Percentiles rank a stretch among this genome's conserved stretches.
Evolutionary conservation across 2,797 vertebrate genomes (phyloP).

Genomic region (Cossypha polioptera): DNA sequence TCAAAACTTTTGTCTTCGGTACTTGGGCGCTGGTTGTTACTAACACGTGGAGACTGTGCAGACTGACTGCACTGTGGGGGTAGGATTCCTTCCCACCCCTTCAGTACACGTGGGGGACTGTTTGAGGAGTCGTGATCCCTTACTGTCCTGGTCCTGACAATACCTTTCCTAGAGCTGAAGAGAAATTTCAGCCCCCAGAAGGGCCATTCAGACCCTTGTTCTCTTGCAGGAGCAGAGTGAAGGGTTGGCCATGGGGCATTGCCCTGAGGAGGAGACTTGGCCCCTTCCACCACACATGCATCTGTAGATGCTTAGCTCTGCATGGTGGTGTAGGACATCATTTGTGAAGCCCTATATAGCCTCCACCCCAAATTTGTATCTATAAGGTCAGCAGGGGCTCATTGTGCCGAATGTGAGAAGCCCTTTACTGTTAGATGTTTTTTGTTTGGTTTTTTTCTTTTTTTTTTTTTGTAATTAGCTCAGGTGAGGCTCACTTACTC

Average conservation of each 20-base stretch:
- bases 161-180: not conserved
- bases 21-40: not conserved
- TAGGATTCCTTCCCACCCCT: not conserved
- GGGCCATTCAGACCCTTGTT: not conserved
- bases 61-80: not conserved
- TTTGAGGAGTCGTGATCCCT: not conserved
- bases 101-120: fast-evolving
- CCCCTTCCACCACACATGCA: not conserved
- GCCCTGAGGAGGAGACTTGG: not conserved
- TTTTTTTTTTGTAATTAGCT: not conserved
- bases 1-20: not conserved
- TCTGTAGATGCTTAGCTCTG: not conserved
- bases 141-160: not conserved
- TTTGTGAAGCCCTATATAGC: not conserved
- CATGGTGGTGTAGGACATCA: not conserved
- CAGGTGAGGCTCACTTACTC: not conserved
- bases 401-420: not conserved
- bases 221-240: not conserved
- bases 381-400: not conserved
- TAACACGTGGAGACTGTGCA: fast-evolving
- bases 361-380: not conserved
- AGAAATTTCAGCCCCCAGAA: not conserved
- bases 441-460: not conserved
- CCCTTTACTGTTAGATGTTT: not conserved
- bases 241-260: not conserved